Evolutionary conservation across 2,888 invertebrate genomes (phyloP), one percentile per base, ranked within the genome.

Genomic region (Oxycera nigricornis): DNA sequence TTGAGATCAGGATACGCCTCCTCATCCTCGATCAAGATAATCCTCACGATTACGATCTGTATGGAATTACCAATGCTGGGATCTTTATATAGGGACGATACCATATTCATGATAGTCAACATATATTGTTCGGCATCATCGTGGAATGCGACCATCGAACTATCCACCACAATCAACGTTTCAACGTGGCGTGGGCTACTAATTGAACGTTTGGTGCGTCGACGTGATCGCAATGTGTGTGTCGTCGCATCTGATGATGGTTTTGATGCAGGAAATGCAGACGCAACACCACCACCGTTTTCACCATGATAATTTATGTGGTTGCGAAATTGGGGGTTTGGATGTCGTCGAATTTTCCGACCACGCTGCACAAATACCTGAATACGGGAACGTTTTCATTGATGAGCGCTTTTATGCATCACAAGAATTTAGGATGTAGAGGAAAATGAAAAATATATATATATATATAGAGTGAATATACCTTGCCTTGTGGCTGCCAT

Each of bases 41-140:
- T 92, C 82, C 92, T 90, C 14, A 96, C 95, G 41, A 96, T 92
- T n/a, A 94, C 93, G 75, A 96, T 91, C 84, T 95, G 94, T 80
- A 96, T 92, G 82, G 93, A 92, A 86, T 96, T 96, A 67, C 96
- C 96, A 79, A 96, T 94, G 72, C 92, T 93, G 3, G 95, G 94
- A 81, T 94, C 94, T 87, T 92, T 91, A 84, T 93, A 94, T n/a
- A 94, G 85, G 1, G 91, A 89, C 4, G 93, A 93, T 28, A 92
- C 96, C 94, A 96, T 95, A 83, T 96, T 96, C 94, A 96, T 95
- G 78, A 96, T 92, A 70, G 95, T 95, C 72, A 96, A 88, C 30
- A 96, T 89, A 85, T 96, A 96, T 6, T 91, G 93, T 83, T 94
- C 92, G 78, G 95, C 89, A 82, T 93, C 93, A 80, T 92, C 91